Base-by-base conservation (phyloP, 2,888 invertebrate genomes). In the Tubiluchus corallicola region DNA sequence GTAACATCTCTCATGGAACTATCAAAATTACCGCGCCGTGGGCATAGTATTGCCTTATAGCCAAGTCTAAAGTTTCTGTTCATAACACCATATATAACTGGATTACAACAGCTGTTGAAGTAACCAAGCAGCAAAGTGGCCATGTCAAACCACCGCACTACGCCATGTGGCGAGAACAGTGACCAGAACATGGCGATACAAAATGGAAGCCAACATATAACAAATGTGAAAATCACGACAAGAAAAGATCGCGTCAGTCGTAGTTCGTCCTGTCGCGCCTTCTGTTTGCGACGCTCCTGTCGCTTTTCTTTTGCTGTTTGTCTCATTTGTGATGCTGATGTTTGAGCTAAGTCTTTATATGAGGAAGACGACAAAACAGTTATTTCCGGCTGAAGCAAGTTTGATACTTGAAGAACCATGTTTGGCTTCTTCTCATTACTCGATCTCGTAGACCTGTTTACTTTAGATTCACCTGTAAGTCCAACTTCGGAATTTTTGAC, bases 171-270 rank as follows among this genome's bases (percentile, higher is more conserved):
- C n/a, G 45, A 44, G 44, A 54, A 57, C 37, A 57, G 53, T 2
- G 51, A 51, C 38, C 57, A 38, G 29, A 59, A 47, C 58, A 59
- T 59, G 19, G 57, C 54, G 2, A 59, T 47, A 47, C 59, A 59
- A 46, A 55, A 59, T 1, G 59, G 58, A 4, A 58, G 41, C 59
- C 59, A 59, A 41, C 56, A 56, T n/a, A 58, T 40, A 3, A 58
- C 52, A 47, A 59, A 59, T 13, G 53, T 42, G 2, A 54, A 37
- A 17, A 59, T 54, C 13, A 58, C 54, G 4, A 59, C 50, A 15
- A 57, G 48, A 2, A 59, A 43, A 0, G 56, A 50, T 15, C 48
- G 38, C 0, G 58, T 51, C 5, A 59, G 48, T 20, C 52, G 50
- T 18, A 55, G 46, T 40, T 59, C 58, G 21, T 57, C 55, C 2